Percentiles rank a stretch among this genome's conserved stretches.
Evolutionary conservation across 2,888 invertebrate species (phyloP).

Genomic region (Ochropleura leucogaster): DNA sequence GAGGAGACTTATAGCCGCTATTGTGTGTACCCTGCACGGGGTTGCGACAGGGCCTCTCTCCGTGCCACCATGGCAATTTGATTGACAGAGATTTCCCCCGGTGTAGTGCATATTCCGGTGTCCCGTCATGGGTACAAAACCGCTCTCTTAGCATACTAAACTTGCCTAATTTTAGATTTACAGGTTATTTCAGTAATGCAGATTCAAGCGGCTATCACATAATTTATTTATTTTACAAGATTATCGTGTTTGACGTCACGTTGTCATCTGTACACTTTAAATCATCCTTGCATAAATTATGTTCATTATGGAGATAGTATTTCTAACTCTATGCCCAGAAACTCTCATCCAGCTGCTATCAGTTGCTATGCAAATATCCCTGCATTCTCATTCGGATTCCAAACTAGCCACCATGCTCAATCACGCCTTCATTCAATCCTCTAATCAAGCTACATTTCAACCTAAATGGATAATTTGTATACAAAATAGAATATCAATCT

Average conservation of each 20-base stretch:
- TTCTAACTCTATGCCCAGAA: background rate
- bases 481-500: too few relatives aligned
- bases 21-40: too few relatives aligned
- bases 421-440: background rate
- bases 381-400: background rate
- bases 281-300: background rate
- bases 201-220: slow-evolving; percentile 3
- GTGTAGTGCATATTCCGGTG: too few relatives aligned
- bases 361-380: background rate
- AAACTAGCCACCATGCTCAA: too few relatives aligned
- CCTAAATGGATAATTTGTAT: background rate
- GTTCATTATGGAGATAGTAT: background rate
- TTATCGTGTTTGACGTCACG: background rate
- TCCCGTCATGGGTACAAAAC: too few relatives aligned
- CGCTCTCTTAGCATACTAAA: background rate
- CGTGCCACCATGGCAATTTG: too few relatives aligned
- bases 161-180: background rate
- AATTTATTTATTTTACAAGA: background rate
- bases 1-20: too few relatives aligned
- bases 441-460: background rate
- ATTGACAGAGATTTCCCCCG: too few relatives aligned
- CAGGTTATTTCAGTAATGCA: slow-evolving; percentile 1
- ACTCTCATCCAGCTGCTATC: background rate
- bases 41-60: too few relatives aligned
- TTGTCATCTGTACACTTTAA: slow-evolving; percentile 1